Base-by-base conservation (phyloP, 2,797 vertebrate species). In the Hippoglossus hippoglossus region DNA sequence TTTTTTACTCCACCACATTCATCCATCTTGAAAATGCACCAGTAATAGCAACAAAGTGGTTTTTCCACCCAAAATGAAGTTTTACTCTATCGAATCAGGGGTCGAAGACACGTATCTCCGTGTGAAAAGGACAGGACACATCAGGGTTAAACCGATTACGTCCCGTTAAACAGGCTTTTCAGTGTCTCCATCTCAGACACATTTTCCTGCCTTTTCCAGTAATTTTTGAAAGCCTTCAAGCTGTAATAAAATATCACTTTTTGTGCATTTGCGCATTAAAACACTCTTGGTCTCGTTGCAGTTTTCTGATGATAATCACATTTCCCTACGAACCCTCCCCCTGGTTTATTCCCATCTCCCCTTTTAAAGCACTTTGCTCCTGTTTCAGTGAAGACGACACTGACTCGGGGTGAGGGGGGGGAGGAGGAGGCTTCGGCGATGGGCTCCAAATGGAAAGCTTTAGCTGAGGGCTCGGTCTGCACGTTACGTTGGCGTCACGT, bases 211-310 rank as follows among this genome's bases (percentile, higher is more conserved):
- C 84, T 94, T 95, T 95, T 94, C 93, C 94, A 94, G 93, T 95
- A 94, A 95, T 95, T 95, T 95, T 91, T 95, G 94, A 95, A 95
- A 95, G 94, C 92, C 94, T 94, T 92, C 91, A 93, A 92, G 93
- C 93, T 94, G 94, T 94, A 95, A 95, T 95, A 95, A 95, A 95
- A 95, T 95, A 95, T 94, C 93, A 94, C 92, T 94, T 94, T 95
- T 94, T 95, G 93, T 93, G 91, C 94, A 93, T 92, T 94, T 95
- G 92, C 92, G 94, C 94, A 93, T 94, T 94, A 94, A 11, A 94
- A 95, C 93, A 91, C 92, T 92, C 83, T 90, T 89, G 79, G 90
- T 91, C 90, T 92, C 88, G 88, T 86, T 75, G 89, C 84, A 80
- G 92, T 91, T 92, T 92, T 91, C 90, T 93, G 80, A 90, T 91